phyloP scores from a whole-genome alignment of 2,797 vertebrate genomes.

The Tapirus indicus region DNA sequence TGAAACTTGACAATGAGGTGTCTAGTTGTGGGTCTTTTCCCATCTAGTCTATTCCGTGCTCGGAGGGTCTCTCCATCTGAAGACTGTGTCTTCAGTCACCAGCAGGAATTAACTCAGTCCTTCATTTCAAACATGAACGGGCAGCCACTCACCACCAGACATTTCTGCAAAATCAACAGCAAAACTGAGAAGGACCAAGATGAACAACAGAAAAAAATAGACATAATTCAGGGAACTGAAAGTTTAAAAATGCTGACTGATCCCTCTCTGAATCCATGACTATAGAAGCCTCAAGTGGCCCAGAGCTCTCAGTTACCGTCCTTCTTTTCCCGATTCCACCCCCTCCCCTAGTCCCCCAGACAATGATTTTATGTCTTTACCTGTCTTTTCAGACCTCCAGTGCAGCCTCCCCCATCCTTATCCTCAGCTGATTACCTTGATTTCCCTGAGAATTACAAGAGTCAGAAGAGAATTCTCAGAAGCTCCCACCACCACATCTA shows the following conservation, averaged over 20 bases:
- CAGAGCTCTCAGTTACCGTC: background rate
- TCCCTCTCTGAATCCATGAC: background rate
- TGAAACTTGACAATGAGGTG: background rate
- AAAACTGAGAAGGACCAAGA: background rate
- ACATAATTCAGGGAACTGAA: slow-evolving; percentile 64
- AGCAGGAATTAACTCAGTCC: background rate
- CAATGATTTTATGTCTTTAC: background rate
- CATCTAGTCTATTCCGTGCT: background rate
- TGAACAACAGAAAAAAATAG: background rate
- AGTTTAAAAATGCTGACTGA: slow-evolving; percentile 61
- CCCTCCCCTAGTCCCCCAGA: background rate
- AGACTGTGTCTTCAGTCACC: background rate
- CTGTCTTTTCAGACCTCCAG: background rate
- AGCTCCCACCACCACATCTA: background rate
- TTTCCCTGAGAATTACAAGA: background rate
- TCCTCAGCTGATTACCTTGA: background rate
- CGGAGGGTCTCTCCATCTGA: no score
- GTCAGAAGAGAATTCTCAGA: background rate
- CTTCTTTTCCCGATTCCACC: background rate
- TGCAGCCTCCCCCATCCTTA: fast-evolving
- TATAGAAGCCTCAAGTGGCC: background rate
- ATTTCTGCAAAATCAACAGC: slow-evolving; percentile 30
- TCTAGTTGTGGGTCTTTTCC: background rate
- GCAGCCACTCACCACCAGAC: background rate
- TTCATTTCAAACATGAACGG: background rate